Conservation (phyloP, 2,113 vertebrate species). For the Gallinago jamesoni region DNA sequence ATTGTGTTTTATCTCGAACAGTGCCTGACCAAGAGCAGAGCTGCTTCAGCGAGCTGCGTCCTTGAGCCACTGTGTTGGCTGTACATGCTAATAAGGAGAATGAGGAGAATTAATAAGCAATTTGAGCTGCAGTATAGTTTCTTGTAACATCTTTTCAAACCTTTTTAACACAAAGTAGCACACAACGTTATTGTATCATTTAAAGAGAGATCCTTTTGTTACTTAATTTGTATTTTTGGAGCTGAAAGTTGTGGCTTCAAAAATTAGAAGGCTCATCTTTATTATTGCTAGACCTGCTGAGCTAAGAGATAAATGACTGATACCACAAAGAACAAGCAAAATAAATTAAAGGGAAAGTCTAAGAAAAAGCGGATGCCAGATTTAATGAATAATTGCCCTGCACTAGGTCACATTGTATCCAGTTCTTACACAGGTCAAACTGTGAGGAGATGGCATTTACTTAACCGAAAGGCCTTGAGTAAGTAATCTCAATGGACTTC, state of each 20-base stretch:
- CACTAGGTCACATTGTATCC: background rate
- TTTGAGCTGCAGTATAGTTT: slow-evolving; percentile 8
- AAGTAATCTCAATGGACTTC: background rate
- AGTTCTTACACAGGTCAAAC: background rate
- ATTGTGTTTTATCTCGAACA: slow-evolving; percentile 27
- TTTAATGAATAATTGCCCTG: background rate
- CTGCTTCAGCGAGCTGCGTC: slow-evolving; percentile 59
- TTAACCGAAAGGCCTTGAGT: background rate
- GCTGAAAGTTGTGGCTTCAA: background rate
- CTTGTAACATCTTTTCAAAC: slow-evolving; percentile 21
- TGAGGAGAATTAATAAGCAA: slow-evolving; percentile 77
- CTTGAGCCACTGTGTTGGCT: slow-evolving; percentile 72
- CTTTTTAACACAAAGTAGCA: background rate
- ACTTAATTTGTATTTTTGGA: background rate
- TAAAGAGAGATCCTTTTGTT: background rate
- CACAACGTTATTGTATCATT: background rate
- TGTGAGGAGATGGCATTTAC: background rate
- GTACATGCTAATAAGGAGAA: slow-evolving; percentile 73
- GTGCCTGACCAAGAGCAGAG: slow-evolving; percentile 32
- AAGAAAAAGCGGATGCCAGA: background rate
- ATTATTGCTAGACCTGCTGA: background rate
- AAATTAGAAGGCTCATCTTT: background rate
- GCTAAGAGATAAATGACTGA: background rate
- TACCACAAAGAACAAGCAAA: background rate
- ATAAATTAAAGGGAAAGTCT: background rate